Conservation (phyloP, 2,888 invertebrate genomes). For the Sceliomorpha sp. region DNA sequence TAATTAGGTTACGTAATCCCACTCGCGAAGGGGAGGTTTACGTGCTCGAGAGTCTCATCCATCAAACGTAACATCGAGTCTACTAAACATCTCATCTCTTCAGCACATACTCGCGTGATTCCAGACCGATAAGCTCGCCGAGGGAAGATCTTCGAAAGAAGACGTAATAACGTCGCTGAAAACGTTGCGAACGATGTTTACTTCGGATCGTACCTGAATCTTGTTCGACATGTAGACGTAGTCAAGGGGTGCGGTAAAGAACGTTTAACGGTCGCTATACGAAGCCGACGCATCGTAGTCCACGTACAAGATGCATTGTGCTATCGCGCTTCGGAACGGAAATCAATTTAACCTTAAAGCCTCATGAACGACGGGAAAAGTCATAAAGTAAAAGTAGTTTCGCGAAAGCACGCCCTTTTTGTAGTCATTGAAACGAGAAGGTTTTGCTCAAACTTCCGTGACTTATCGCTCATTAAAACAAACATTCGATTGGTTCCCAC, state of each 20-base stretch:
- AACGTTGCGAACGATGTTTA: conserved; percentile 34
- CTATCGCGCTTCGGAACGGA: conserved; percentile 19
- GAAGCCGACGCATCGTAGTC: conserved; percentile 4
- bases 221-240: conserved; percentile 36
- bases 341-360: conserved; percentile 28
- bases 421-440: conserved; percentile 12
- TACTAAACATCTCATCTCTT: conserved; percentile 68
- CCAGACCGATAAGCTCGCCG: conserved; percentile 33
- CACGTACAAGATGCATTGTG: conserved; percentile 16
- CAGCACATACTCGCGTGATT: conserved; percentile 63
- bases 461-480: conserved; percentile 9
- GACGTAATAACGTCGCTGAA: conserved; percentile 49
- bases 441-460: conserved; percentile 5
- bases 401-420: conserved; percentile 10
- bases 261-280: conserved; percentile 19
- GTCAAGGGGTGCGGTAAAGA: conserved; percentile 6
- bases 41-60: conserved; percentile 69
- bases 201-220: conserved; percentile 45
- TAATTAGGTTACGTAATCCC: too few species aligned
- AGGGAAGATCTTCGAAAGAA: conserved; percentile 22
- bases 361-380: conserved; percentile 20
- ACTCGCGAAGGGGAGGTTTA: conserved; percentile 66
- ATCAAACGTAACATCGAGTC: conserved; percentile 60
- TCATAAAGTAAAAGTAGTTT: conserved; percentile 31
- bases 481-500: conserved; percentile 5